Conservation (phyloP, 64 coral and sea anemone species). For the Catalaphyllia jardinei region DNA sequence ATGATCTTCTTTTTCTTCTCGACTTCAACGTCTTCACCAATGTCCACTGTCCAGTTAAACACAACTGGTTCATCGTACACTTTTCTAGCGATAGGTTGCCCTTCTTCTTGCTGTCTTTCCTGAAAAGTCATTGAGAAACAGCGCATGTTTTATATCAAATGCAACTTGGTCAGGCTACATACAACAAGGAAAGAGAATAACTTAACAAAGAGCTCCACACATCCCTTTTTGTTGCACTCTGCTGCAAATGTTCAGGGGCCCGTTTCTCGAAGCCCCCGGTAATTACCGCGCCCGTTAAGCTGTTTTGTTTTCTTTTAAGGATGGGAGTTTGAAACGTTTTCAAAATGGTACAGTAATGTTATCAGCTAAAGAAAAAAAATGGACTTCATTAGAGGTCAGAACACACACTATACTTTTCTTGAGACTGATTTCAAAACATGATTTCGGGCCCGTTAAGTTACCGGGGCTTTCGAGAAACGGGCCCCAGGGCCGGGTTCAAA, state of each 20-base stretch:
- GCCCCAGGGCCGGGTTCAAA: too few relatives aligned
- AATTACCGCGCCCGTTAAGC: too few relatives aligned
- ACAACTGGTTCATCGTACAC: constrained; percentile 74
- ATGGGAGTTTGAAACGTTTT: too few relatives aligned
- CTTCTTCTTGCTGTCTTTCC: constrained; percentile 82
- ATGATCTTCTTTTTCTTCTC: constrained; percentile 89
- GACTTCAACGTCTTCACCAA: constrained; percentile 79
- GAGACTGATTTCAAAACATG: too few relatives aligned
- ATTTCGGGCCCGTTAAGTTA: too few relatives aligned
- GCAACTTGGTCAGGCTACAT: not conserved
- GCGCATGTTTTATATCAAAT: not conserved
- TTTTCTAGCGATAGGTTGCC: constrained; percentile 35
- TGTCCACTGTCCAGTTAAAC: constrained; percentile 90
- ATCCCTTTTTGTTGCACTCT: not conserved
- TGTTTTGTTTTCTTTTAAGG: too few relatives aligned
- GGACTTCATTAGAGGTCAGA: too few relatives aligned
- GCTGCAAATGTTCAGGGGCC: not conserved
- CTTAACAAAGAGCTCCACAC: not conserved
- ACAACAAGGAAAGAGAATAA: not conserved
- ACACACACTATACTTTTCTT: too few relatives aligned
- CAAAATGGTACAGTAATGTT: too few relatives aligned
- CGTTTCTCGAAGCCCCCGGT: too few relatives aligned
- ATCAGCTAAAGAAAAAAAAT: too few relatives aligned
- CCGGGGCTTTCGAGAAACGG: too few relatives aligned
- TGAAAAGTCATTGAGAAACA: not conserved